These are phyloP conservation scores for Galaxea fascicularis DNA, from an alignment of 92 coral and sea anemone species.

Conservation along the genomic window DNA sequence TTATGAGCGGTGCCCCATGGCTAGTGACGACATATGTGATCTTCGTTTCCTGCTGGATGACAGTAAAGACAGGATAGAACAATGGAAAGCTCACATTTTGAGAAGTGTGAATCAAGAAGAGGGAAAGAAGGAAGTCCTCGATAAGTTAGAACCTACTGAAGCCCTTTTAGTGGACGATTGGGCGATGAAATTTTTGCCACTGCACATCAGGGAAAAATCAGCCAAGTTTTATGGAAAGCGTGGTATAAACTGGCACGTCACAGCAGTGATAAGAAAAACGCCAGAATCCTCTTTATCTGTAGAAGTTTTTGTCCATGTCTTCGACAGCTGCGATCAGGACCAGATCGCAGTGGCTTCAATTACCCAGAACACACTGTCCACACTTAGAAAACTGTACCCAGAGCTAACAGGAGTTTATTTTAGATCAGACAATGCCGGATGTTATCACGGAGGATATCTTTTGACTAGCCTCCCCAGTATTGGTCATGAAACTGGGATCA, in stretches of 20 bases:
- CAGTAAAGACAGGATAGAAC: slow-evolving; percentile 28
- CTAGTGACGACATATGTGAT: slow-evolving; percentile 16
- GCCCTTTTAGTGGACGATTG: slow-evolving; percentile 35
- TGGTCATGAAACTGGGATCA: slow-evolving; percentile 30
- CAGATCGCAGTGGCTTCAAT: slow-evolving; percentile 26
- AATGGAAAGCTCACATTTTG: slow-evolving; percentile 27
- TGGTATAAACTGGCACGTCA: slow-evolving; percentile 38
- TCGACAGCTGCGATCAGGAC: slow-evolving; percentile 30
- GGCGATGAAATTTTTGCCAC: slow-evolving; percentile 46
- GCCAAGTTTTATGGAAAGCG: slow-evolving; percentile 37
- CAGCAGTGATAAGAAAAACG: slow-evolving; percentile 17
- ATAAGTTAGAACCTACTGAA: slow-evolving; percentile 18
- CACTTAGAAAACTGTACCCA: slow-evolving; percentile 23
- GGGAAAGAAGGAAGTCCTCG: slow-evolving; percentile 37
- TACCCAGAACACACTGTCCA: slow-evolving; percentile 18
- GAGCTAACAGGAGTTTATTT: slow-evolving; percentile 16
- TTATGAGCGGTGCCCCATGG: slow-evolving; percentile 19
- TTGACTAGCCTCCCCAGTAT: slow-evolving; percentile 35
- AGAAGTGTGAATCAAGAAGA: slow-evolving; percentile 20
- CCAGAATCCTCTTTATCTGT: not conserved
- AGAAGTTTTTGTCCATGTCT: slow-evolving; percentile 30
- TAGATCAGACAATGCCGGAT: slow-evolving; percentile 38
- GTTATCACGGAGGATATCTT: slow-evolving; percentile 28
- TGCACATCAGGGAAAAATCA: slow-evolving; percentile 35
- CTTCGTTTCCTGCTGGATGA: slow-evolving; percentile 20